phyloP scores from a whole-genome alignment of 2,888 invertebrate genomes.

The Macaria liturata region DNA sequence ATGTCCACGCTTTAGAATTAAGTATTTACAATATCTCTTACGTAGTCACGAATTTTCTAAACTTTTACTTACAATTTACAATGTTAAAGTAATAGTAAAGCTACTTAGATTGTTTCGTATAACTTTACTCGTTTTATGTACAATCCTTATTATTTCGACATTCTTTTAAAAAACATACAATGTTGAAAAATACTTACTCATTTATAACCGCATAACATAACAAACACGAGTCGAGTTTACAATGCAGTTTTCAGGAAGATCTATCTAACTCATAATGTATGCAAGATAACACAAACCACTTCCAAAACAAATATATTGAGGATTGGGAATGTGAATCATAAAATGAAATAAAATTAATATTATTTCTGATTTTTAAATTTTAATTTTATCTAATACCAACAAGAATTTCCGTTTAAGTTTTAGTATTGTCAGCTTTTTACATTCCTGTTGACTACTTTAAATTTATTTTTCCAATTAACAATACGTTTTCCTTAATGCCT shows the following conservation, averaged over 20 bases:
- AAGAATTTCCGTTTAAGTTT: conserved; percentile 55
- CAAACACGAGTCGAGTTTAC: too few relatives aligned
- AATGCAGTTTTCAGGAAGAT: too few relatives aligned
- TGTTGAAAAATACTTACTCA: too few relatives aligned
- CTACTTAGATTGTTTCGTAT: conserved; percentile 78
- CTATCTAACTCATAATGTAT: too few relatives aligned
- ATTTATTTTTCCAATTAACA: too few relatives aligned
- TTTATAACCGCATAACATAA: too few relatives aligned
- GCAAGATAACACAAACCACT: too few relatives aligned
- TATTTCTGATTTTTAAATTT: too few relatives aligned
- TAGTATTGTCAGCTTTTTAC: conserved; percentile 81
- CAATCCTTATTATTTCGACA: conserved; percentile 34
- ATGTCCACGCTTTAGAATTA: conserved; percentile 22
- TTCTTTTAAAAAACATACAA: too few relatives aligned
- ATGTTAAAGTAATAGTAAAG: conserved; percentile 56
- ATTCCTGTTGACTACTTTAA: conserved; percentile 57
- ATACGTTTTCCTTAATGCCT: conserved; percentile 40
- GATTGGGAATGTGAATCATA: too few relatives aligned
- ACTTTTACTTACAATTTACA: conserved; percentile 72
- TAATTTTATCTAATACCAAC: conserved; percentile 10
- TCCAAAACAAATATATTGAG: too few relatives aligned
- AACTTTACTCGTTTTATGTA: conserved; percentile 65
- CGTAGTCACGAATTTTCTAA: conserved; percentile 47
- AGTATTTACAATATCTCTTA: conserved; percentile 66
- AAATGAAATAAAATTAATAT: too few relatives aligned